These are phyloP conservation scores for Cryptus viduatorius DNA, from an alignment of 2,888 invertebrate genomes.

Conservation along the genomic window DNA sequence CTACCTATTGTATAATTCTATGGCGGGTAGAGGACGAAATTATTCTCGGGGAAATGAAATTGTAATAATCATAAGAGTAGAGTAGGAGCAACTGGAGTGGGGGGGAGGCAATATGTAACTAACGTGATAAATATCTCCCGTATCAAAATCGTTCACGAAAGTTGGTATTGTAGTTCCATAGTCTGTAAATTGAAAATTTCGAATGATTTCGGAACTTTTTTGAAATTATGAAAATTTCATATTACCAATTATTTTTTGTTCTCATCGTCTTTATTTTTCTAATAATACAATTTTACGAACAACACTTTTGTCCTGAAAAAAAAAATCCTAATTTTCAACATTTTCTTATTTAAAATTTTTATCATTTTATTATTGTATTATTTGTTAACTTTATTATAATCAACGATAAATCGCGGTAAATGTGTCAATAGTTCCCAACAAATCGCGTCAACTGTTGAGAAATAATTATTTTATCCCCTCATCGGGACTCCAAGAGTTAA, in stretches of 20 bases:
- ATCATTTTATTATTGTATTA: no score
- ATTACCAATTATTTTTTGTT: background rate
- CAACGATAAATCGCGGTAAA: no score
- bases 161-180: background rate
- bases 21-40: background rate
- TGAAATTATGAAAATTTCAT: background rate
- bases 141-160: background rate
- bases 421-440: no score
- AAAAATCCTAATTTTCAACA: no score
- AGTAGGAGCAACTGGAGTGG: background rate
- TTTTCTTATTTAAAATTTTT: no score
- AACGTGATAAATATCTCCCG: background rate
- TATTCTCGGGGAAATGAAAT: constrained; percentile 18
- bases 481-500: background rate
- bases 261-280: no score
- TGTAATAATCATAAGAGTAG: constrained; percentile 22
- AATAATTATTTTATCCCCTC: no score
- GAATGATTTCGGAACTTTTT: background rate
- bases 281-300: no score
- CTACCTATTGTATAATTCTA: constrained; percentile 1
- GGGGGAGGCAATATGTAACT: background rate
- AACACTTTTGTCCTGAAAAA: no score
- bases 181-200: no score
- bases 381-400: no score
- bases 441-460: no score